A percentile compares a stretch with the other conserved stretches of the same genome.
These are phyloP conservation scores for Laterallus jamaicensis DNA, from an alignment of 2,113 vertebrate species.

Conservation along the genomic window DNA sequence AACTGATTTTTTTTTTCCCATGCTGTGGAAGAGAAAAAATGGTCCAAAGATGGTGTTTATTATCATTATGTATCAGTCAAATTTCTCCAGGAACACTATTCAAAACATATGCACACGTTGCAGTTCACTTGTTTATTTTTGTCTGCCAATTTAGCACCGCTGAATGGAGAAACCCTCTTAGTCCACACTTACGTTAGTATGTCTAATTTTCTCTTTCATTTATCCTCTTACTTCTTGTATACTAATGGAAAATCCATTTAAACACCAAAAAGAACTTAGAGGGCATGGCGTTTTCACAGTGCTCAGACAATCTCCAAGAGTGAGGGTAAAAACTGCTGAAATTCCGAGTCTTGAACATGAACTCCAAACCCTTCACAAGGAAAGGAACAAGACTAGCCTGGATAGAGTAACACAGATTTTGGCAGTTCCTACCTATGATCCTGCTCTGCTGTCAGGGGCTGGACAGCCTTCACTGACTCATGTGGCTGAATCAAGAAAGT, in stretches of 20 bases:
- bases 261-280: not conserved
- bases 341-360: not conserved
- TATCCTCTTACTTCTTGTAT: not conserved
- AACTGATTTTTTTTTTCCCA: not conserved
- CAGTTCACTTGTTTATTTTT: not conserved
- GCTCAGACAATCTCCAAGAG: not conserved
- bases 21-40: not conserved
- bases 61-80: not conserved
- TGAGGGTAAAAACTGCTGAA: not conserved
- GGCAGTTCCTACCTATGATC: not conserved
- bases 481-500: conserved; percentile 64
- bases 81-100: not conserved
- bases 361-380: not conserved
- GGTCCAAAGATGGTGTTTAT: not conserved
- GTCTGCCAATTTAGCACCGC: not conserved
- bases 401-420: conserved; percentile 25
- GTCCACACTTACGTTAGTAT: not conserved
- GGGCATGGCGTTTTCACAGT: not conserved
- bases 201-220: not conserved
- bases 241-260: not conserved
- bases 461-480: conserved; percentile 29
- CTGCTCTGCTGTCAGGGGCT: not conserved
- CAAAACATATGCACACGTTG: not conserved
- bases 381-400: not conserved
- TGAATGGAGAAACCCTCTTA: not conserved